Percentiles rank a stretch among this genome's conserved stretches.
Conservation (phyloP, 2,888 invertebrate species). For the Proisotoma minuta region DNA sequence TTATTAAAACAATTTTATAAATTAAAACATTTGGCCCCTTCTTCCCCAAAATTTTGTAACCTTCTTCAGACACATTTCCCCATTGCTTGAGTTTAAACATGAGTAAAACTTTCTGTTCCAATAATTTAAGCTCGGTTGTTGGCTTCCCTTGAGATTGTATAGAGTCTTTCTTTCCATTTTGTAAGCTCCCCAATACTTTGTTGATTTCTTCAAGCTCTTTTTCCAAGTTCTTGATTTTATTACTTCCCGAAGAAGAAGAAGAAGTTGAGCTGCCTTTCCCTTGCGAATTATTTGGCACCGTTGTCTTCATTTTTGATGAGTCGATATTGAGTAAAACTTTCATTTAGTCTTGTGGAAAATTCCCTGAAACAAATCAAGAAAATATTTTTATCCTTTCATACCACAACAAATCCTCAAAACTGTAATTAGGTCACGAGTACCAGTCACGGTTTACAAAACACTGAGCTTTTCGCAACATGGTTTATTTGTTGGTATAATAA, state of each 20-base stretch:
- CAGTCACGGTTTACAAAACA: no score
- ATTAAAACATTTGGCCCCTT: slow-evolving; percentile 35
- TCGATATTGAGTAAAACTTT: neutral
- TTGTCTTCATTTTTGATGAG: slow-evolving; percentile 2
- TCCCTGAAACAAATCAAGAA: neutral
- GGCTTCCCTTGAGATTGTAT: slow-evolving; percentile 7
- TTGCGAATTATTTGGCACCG: slow-evolving; percentile 3
- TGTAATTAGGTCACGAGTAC: no score
- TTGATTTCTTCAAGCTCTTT: slow-evolving; percentile 27
- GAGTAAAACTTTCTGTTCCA: slow-evolving; percentile 24
- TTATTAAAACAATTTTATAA: slow-evolving; percentile 42
- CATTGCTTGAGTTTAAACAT: slow-evolving; percentile 38
- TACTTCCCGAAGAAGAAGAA: slow-evolving; percentile 8
- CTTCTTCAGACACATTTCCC: slow-evolving; percentile 38
- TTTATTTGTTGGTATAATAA: no score
- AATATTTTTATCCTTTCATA: neutral
- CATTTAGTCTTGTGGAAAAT: neutral
- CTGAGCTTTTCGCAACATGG: no score
- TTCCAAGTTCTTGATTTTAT: slow-evolving; percentile 17
- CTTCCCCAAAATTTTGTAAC: slow-evolving; percentile 38
- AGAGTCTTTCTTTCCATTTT: slow-evolving; percentile 9
- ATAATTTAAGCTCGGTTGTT: slow-evolving; percentile 20
- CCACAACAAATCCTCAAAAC: no score
- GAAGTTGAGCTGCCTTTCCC: neutral
- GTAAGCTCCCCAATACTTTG: slow-evolving; percentile 14